phyloP scores from a whole-genome alignment of 2,113 vertebrate genomes.

The Menura novaehollandiae region DNA sequence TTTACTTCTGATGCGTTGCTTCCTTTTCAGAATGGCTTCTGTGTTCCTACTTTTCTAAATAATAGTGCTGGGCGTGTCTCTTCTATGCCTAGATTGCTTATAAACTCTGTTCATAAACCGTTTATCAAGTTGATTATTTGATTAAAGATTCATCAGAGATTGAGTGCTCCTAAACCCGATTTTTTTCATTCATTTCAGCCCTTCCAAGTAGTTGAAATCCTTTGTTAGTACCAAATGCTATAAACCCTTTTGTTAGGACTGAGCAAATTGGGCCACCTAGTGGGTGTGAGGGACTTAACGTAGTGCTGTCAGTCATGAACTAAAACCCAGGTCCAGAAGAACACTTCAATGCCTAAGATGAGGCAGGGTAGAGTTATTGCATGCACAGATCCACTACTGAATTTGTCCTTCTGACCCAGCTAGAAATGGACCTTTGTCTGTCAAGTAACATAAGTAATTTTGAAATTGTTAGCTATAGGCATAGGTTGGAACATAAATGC shows the following conservation, averaged over 20 bases:
- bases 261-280: conserved; percentile 24
- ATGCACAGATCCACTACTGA: not conserved
- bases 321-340: not conserved
- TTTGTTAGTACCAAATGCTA: not conserved
- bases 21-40: not conserved
- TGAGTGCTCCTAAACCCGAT: not conserved
- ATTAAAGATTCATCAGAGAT: not conserved
- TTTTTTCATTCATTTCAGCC: not conserved
- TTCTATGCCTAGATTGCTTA: not conserved
- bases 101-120: not conserved
- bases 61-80: not conserved
- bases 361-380: not conserved
- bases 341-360: not conserved
- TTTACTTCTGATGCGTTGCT: not conserved
- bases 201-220: not conserved
- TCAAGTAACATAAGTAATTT: not conserved
- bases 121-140: not conserved
- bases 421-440: not conserved
- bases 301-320: not conserved
- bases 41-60: not conserved
- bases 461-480: not conserved
- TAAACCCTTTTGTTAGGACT: not conserved
- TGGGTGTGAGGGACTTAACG: not conserved
- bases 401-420: not conserved
- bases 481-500: not conserved